Evolutionary conservation across 2,888 invertebrate species (phyloP).

Genomic region (Spatulosminthurus flaviceps): DNA sequence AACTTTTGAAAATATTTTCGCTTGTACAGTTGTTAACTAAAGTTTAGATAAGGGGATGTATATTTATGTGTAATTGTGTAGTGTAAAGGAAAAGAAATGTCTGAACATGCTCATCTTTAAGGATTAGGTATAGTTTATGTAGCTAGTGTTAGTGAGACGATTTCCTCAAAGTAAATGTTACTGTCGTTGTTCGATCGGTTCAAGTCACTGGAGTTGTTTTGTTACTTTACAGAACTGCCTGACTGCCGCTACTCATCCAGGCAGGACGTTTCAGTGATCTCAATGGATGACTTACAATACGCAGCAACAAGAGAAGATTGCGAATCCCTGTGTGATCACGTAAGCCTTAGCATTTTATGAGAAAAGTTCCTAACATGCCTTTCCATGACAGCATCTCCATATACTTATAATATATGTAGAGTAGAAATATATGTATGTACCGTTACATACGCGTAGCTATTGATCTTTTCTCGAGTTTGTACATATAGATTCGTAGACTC

Average conservation of each 20-base stretch:
- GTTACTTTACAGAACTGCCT: slow-evolving; percentile 65
- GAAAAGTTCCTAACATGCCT: neutral
- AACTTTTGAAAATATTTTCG: no score
- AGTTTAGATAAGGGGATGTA: no score
- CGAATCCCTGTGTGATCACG: slow-evolving; percentile 67
- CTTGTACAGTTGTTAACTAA: no score
- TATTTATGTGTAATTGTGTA: no score
- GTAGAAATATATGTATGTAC: no score
- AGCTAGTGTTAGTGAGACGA: no score
- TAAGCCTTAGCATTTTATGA: slow-evolving; percentile 50
- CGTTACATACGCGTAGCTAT: no score
- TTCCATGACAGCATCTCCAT: neutral
- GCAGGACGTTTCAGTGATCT: slow-evolving; percentile 66
- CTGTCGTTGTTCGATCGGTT: neutral
- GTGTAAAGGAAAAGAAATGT: no score
- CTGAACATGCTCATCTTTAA: no score
- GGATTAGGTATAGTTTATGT: no score
- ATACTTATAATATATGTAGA: no score
- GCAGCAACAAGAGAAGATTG: slow-evolving; percentile 67
- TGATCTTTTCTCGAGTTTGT: no score
- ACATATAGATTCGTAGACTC: neutral
- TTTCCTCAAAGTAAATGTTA: neutral
- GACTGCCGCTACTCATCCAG: slow-evolving; percentile 67
- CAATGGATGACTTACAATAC: slow-evolving; percentile 67
- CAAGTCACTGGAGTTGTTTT: neutral